These are phyloP conservation scores for Nephrotoma guestfalica DNA, from an alignment of 2,888 invertebrate genomes.

Conservation along the genomic window DNA sequence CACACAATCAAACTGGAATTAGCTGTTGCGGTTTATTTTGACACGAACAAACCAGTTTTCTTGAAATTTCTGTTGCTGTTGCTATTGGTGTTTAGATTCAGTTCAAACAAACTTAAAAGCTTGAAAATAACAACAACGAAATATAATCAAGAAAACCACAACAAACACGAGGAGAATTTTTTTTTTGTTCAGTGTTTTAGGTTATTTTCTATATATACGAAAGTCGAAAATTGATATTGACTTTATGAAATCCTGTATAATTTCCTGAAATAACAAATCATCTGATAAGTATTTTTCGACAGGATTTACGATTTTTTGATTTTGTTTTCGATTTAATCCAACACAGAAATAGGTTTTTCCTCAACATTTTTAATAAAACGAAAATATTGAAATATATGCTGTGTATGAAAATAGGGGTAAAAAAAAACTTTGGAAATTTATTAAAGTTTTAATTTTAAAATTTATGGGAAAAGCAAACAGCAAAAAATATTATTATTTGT, in stretches of 20 bases:
- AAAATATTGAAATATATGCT: background rate
- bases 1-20: background rate
- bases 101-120: background rate
- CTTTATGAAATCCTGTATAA: background rate
- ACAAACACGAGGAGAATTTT: background rate
- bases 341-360: background rate
- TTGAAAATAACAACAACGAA: background rate
- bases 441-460: background rate
- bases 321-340: background rate
- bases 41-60: background rate
- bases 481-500: background rate
- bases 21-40: background rate
- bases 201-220: background rate
- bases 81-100: background rate
- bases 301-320: background rate
- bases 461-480: background rate
- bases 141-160: background rate
- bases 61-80: background rate
- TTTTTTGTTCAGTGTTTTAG: background rate
- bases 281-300: background rate
- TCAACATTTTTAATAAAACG: background rate
- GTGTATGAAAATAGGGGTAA: background rate
- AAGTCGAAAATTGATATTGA: background rate
- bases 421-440: background rate
- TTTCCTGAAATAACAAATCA: background rate